Evolutionary conservation across 2,113 vertebrate species (phyloP), one percentile per base, ranked within the genome.

Genomic region (Tichodroma muraria): DNA sequence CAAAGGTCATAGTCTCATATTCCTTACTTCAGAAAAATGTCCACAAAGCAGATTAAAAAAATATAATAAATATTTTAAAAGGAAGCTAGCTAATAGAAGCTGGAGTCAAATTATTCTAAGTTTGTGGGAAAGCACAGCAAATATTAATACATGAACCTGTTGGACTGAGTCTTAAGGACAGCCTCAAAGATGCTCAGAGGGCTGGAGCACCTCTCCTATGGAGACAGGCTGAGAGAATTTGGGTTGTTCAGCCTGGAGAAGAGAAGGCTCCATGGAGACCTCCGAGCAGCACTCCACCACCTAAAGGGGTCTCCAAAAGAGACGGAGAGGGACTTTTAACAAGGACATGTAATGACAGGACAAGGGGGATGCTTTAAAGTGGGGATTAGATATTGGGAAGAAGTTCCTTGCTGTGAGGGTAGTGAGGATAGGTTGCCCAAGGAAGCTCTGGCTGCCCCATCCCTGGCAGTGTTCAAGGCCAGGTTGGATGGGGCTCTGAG

Each of bases 91-190:
- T 94, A 73, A 76, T 80, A 85, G 42, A 22, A 70, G 22, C 61
- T 68, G 17, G 56, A 94, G 40, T 93, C 80, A 81, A 89, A 84
- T 76, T 78, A 88, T 61, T 83, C 38, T 65, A 90, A 76, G 49
- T 93, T 66, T 72, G 18, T 72, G 19, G 30, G 79, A 85, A 91
- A 82, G 89, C 61, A 96, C 94, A 91, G 70, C 25, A 95, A 65
- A 49, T 72, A 52, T 50, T 94, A 72, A 65, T 54, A 95, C 14
- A 40, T 11, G 9, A 60, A 53, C 4, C 6, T 60, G 16, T 35
- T 68, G 20, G 38, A 60, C 28, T 0, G 2, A 45, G 60, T 81
- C 53, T 28, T 47, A 28, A n/a, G 61, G 38, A 75, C 18, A 50
- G 50, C 42, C 23, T 28, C 42, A 50, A 42, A 65, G 42, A 65